These are phyloP conservation scores for Chaenodraco wilsoni DNA, from an alignment of 2,797 vertebrate species.

Conservation along the genomic window DNA sequence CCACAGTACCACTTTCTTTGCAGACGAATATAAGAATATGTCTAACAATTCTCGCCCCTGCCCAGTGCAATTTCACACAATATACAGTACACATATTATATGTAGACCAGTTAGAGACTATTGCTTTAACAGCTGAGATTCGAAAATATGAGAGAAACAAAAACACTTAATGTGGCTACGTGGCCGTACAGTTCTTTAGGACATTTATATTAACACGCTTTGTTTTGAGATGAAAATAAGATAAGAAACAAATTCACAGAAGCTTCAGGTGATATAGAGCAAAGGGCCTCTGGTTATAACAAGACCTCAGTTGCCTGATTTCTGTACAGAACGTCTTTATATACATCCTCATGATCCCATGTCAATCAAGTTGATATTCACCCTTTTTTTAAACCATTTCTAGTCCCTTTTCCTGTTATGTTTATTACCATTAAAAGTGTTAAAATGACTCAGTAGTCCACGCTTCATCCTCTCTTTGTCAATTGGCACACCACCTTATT, in stretches of 20 bases:
- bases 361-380: constrained; percentile 65
- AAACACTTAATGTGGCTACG: constrained; percentile 54
- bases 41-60: constrained; percentile 48
- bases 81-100: constrained; percentile 79
- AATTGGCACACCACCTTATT: constrained; percentile 64
- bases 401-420: constrained; percentile 51
- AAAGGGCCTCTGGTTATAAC: constrained; percentile 73
- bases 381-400: constrained; percentile 59
- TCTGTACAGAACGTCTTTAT: constrained; percentile 82
- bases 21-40: constrained; percentile 73
- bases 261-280: constrained; percentile 78
- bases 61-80: constrained; percentile 78
- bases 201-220: constrained; percentile 74
- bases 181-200: constrained; percentile 64
- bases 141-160: constrained; percentile 67
- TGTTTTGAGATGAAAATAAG: constrained; percentile 72
- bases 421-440: constrained; percentile 58
- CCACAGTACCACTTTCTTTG: constrained; percentile 43
- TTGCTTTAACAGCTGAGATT: constrained; percentile 73
- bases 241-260: constrained; percentile 77
- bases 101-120: constrained; percentile 75
- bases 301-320: constrained; percentile 72
- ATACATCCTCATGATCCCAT: constrained; percentile 73
- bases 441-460: constrained; percentile 60
- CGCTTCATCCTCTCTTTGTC: constrained; percentile 75